Conservation (phyloP, 2,888 invertebrate species). For the Orthosia gracilis region DNA sequence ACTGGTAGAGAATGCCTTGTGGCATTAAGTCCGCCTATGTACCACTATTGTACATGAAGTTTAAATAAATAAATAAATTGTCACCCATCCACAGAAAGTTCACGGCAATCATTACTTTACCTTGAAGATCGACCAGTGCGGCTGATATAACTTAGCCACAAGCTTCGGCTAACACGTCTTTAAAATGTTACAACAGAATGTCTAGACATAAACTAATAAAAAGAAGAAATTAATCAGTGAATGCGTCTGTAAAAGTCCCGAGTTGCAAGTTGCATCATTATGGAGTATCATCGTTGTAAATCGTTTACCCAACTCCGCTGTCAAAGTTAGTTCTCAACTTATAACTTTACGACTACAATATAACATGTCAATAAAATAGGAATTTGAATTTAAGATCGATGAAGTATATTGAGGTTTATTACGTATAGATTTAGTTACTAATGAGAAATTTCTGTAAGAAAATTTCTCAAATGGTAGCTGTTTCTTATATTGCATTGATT, state of each 20-base stretch:
- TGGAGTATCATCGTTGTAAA: slow-evolving; percentile 21
- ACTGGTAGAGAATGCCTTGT: too few species aligned
- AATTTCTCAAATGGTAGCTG: not conserved
- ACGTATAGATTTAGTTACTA: not conserved
- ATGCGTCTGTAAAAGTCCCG: slow-evolving; percentile 3
- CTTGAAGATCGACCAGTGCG: too few species aligned
- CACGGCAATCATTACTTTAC: too few species aligned
- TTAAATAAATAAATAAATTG: too few species aligned
- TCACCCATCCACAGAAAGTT: too few species aligned
- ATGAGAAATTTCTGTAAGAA: slow-evolving; percentile 31
- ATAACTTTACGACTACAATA: slow-evolving; percentile 37
- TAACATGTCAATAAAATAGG: slow-evolving; percentile 53
- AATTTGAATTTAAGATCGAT: slow-evolving; percentile 52
- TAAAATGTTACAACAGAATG: slow-evolving; percentile 7
- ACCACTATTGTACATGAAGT: too few species aligned
- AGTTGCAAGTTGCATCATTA: slow-evolving; percentile 23
- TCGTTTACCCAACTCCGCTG: slow-evolving; percentile 14
- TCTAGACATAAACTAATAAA: slow-evolving; percentile 20
- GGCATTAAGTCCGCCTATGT: too few species aligned
- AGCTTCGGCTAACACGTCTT: not conserved
- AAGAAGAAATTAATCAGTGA: slow-evolving; percentile 36
- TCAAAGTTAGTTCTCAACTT: slow-evolving; percentile 17
- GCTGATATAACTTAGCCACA: too few species aligned
- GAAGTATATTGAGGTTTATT: slow-evolving; percentile 33
- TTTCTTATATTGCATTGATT: not conserved